phyloP scores from a whole-genome alignment of 23 tunicate species.

The Halocynthia aurantium region DNA sequence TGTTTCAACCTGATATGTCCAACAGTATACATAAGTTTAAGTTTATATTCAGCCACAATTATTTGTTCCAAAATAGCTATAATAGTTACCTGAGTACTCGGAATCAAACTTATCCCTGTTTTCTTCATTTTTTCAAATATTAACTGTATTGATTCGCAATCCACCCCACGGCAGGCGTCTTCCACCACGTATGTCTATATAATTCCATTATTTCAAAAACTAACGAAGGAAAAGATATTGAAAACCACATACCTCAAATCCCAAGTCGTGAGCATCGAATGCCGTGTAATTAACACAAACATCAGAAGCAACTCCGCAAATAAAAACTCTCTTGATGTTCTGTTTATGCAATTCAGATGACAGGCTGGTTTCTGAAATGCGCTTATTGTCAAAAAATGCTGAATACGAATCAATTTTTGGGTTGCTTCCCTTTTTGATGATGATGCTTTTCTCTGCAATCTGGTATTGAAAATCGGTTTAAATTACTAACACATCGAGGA shows the following conservation, averaged over 20 bases:
- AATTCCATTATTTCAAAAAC: neutral
- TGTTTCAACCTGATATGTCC: no score
- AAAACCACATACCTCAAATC: conserved; percentile 53
- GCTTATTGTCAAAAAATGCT: conserved; percentile 79
- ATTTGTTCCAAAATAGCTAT: no score
- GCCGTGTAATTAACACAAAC: conserved; percentile 78
- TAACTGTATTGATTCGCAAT: conserved; percentile 19
- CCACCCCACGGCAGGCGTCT: conserved; percentile 76
- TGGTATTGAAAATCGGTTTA: neutral
- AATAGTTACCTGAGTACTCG: conserved; percentile 33
- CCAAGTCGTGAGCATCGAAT: conserved; percentile 52
- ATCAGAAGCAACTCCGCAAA: conserved; percentile 95
- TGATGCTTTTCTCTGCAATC: conserved; percentile 30
- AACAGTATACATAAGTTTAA: no score
- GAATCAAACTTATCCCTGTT: conserved; percentile 25
- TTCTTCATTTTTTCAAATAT: conserved; percentile 27
- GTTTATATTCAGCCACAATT: no score
- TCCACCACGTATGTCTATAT: conserved; percentile 46
- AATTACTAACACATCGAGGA: no score
- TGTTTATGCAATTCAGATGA: conserved; percentile 33
- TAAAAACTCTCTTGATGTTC: conserved; percentile 32
- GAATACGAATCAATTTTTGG: conserved; percentile 69
- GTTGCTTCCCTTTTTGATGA: conserved; percentile 51
- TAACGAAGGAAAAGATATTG: neutral
- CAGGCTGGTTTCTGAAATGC: conserved; percentile 49